A percentile compares a stretch with the other conserved stretches of the same genome.
These are phyloP conservation scores for Caenorhabditis zanzibari DNA, from an alignment of 2,888 invertebrate species.

Conservation along the genomic window DNA sequence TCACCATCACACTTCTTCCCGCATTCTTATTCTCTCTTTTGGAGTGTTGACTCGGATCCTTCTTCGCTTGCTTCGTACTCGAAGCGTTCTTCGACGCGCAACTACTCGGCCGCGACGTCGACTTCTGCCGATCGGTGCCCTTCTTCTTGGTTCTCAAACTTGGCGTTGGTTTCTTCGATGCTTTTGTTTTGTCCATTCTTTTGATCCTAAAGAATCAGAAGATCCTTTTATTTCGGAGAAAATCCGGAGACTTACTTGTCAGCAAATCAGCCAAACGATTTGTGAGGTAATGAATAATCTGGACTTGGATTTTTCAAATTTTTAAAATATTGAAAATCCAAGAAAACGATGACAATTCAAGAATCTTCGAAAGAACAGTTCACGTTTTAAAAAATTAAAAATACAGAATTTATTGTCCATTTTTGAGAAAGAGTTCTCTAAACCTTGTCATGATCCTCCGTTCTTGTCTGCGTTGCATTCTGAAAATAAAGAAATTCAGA, in stretches of 20 bases:
- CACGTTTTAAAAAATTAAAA: conserved; percentile 5
- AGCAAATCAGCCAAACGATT: conserved; percentile 19
- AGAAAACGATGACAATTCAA: background rate
- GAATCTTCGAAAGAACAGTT: background rate
- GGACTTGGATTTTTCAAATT: background rate
- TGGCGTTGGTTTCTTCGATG: conserved; percentile 21
- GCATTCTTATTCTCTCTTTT: conserved; percentile 5
- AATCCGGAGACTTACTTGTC: conserved; percentile 15
- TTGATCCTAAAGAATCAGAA: conserved; percentile 17
- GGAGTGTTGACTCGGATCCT: conserved; percentile 18
- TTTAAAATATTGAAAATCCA: background rate
- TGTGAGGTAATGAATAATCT: conserved; percentile 3
- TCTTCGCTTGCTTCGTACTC: conserved; percentile 13
- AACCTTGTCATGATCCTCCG: conserved; percentile 10
- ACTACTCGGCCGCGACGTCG: background rate
- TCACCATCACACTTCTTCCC: conserved; percentile 16
- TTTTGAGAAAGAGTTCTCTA: background rate
- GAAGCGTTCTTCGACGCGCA: background rate
- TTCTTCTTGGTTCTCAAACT: conserved; percentile 32
- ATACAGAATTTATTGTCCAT: background rate
- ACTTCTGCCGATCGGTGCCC: conserved; percentile 7
- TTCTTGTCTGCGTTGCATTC: conserved; percentile 12
- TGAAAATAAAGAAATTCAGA: background rate
- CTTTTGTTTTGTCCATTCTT: conserved; percentile 38
- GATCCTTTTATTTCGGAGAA: background rate